These are phyloP conservation scores for Drosophila kurseongensis DNA, from an alignment of 1,140 invertebrate species.

Conservation along the genomic window DNA sequence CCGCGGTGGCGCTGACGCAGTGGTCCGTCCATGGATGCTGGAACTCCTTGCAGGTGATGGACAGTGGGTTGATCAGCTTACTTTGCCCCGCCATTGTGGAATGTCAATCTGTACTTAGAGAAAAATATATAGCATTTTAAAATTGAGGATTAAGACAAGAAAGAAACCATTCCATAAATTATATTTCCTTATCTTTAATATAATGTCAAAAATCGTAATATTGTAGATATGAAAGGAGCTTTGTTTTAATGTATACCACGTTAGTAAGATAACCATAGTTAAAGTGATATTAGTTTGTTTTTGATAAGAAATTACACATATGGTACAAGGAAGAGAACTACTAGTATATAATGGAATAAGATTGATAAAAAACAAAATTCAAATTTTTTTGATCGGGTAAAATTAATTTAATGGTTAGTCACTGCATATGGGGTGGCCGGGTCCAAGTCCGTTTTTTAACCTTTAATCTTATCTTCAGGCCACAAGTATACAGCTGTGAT, in stretches of 20 bases:
- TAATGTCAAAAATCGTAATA: no score
- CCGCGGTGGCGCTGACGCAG: constrained; percentile 88
- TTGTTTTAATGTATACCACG: not conserved
- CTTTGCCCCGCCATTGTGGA: constrained; percentile 88
- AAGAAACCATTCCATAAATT: no score
- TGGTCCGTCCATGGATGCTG: constrained; percentile 92
- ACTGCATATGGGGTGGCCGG: constrained; percentile 7
- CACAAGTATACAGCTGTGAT: constrained; percentile 18
- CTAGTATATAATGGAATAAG: not conserved
- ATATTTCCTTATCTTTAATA: no score
- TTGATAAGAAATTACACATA: not conserved
- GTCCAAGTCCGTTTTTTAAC: constrained; percentile 35
- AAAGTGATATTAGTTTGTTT: not conserved
- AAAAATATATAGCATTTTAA: no score
- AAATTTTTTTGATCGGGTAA: constrained; percentile 4
- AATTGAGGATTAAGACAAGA: no score
- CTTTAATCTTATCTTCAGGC: constrained; percentile 60
- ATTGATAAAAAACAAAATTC: not conserved
- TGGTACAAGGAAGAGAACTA: not conserved
- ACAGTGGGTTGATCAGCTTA: constrained; percentile 86
- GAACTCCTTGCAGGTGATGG: constrained; percentile 88
- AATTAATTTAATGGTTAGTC: constrained; percentile 8
- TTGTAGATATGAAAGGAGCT: not conserved
- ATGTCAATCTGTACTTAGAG: not conserved
- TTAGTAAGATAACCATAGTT: not conserved